Base-by-base conservation (phyloP, 2,888 invertebrate genomes). In the Leistus spinibarbis region DNA sequence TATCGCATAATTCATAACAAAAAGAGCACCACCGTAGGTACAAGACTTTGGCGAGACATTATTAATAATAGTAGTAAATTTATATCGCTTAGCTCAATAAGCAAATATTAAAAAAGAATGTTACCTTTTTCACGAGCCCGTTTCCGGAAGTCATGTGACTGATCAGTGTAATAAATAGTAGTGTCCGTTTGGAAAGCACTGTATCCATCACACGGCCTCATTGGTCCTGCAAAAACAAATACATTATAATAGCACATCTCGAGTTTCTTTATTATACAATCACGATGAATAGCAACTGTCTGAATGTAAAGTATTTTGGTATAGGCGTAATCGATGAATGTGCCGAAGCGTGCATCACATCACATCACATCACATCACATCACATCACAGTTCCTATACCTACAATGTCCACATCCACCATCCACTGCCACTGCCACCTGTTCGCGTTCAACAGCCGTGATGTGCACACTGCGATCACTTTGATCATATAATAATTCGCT, bases 171-270 rank as follows among this genome's bases (percentile, higher is more conserved):
- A 82, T 78, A 79, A 84, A 77, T 78, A 79, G 80, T 78, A 81
- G 79, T 72, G 80, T 82, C 81, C 81, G 82, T 82, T 81, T 81
- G 80, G 82, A 80, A 80, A 83, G 82, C 80, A 80, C 81, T 80
- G 80, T 79, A 83, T 81, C 86, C 86, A 86, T 86, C 82, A 85
- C 84, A 84, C 83, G 83, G 84, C 84, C 82, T 86, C 85, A 86
- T 84, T 83, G 83, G 83, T 83, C 81, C 86, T 86, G 83, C 40
- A 85, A 85, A 73, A 77, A 78, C 79, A 79, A 77, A 67, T 4
- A 60, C 40, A 40, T 40, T 40, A 40, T 5, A 3, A 40, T 40
- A 40, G 27, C 27, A 40, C 13, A 40, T 40, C 13, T 7, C n/a
- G n/a, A n/a, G n/a, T n/a, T n/a, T n/a, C n/a, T n/a, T n/a, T n/a